These are phyloP conservation scores for Chaenocephalus aceratus DNA, from an alignment of 2,113 vertebrate species.

Conservation along the genomic window DNA sequence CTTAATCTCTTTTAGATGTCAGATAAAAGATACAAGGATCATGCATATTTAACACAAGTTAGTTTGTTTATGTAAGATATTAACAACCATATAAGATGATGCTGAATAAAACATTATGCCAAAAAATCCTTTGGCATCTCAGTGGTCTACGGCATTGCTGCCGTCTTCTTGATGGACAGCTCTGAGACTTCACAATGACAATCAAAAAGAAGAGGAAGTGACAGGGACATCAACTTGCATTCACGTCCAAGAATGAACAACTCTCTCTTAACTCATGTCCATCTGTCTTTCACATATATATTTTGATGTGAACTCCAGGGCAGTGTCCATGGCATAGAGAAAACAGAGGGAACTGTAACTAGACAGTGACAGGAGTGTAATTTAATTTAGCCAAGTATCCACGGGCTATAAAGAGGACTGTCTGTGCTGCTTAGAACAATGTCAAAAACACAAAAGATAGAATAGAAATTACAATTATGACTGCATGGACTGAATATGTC, in stretches of 20 bases:
- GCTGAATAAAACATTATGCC: conserved; percentile 17
- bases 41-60: conserved; percentile 18
- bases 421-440: conserved; percentile 68
- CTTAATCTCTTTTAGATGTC: conserved; percentile 22
- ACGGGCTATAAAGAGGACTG: conserved; percentile 31
- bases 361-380: conserved; percentile 31
- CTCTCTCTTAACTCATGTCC: conserved; percentile 16
- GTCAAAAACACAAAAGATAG: conserved; percentile 72
- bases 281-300: conserved; percentile 23
- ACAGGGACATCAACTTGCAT: conserved; percentile 52
- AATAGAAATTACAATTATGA: conserved; percentile 56
- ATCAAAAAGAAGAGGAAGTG: conserved; percentile 58
- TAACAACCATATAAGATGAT: conserved; percentile 4
- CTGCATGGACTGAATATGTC: conserved; percentile 77
- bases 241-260: conserved; percentile 42
- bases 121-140: conserved; percentile 43
- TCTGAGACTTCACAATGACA: conserved; percentile 56
- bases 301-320: background rate
- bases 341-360: conserved; percentile 15
- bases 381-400: conserved; percentile 50
- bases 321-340: background rate
- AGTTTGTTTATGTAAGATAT: conserved; percentile 15
- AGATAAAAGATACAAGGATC: conserved; percentile 53
- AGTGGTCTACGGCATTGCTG: conserved; percentile 15
- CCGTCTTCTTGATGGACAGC: conserved; percentile 56